These are phyloP conservation scores for Oenanthe oenanthe DNA, from an alignment of 2,113 vertebrate species.

Conservation along the genomic window DNA sequence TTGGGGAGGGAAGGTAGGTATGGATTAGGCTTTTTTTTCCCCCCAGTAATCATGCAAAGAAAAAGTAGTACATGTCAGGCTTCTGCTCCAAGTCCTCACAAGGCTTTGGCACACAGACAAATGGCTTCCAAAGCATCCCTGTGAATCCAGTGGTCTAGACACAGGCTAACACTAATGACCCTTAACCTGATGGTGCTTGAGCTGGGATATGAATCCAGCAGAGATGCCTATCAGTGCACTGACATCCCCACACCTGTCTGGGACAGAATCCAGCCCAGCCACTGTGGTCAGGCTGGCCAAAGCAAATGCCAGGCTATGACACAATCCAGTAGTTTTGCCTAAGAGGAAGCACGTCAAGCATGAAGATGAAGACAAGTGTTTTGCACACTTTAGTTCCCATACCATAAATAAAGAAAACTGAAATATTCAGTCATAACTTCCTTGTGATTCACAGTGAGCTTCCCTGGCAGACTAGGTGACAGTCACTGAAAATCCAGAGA, in stretches of 20 bases:
- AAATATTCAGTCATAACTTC: background rate
- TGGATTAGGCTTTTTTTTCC: rapidly evolving
- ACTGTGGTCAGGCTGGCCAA: background rate
- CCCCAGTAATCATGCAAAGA: background rate
- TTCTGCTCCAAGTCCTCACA: background rate
- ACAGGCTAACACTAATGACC: background rate
- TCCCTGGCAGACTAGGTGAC: background rate
- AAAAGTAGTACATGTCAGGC: background rate
- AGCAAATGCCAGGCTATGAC: background rate
- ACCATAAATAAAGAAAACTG: background rate
- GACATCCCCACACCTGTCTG: background rate
- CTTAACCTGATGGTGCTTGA: background rate
- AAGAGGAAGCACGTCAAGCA: background rate
- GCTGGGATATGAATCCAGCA: background rate
- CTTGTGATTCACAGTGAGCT: background rate
- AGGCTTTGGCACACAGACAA: background rate
- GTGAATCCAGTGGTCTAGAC: background rate
- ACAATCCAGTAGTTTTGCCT: background rate
- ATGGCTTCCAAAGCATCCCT: rapidly evolving
- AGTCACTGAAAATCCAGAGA: background rate
- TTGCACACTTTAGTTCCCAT: background rate
- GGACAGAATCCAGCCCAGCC: background rate
- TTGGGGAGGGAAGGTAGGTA: no score
- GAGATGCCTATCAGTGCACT: background rate
- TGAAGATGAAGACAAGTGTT: background rate